Evolutionary conservation across 2,888 invertebrate species (phyloP), one percentile per base, ranked within the genome.

Genomic region (Rhingia campestris): DNA sequence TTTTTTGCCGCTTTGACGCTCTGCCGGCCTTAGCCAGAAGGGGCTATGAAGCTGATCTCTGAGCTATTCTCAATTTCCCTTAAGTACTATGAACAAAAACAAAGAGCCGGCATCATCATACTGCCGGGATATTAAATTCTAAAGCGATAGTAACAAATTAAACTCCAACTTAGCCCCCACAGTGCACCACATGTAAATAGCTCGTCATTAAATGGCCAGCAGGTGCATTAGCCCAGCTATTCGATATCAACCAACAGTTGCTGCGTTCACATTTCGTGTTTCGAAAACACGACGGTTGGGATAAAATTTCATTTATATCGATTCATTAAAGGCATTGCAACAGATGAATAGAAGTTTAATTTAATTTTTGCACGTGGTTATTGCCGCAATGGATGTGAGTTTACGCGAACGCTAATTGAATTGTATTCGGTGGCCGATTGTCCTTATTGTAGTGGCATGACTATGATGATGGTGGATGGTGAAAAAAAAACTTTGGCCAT

Each of bases 261-360:
- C 0, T 39, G n/a, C 51, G 49, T 14, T 41, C 10, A 32, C 7
- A 39, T 49, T 35, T 30, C 22, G n/a, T 35, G 45, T 3, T 3
- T 12, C 22, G 10, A 10, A 35, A 22, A 37, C 30, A 30, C 49
- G 9, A 10, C 12, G 47, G 33, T 12, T 9, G 4, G 14, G 0
- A 37, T 47, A 22, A 5, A 37, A 47, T 37, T 22, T 47, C 14
- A 14, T 47, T 35, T 30, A 35, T 35, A n/a, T 39, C 10, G 14
- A 30, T 39, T 37, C 10, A 30, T 37, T 14, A 10, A 9, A 14
- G 39, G 9, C 9, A 45, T 30, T 6, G n/a, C 5, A 2, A 12
- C 10, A 6, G 39, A n/a, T 59, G 49, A 41, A 70, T 70, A 70
- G 58, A 33, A 49, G 33, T 59, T 59, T 39, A 59, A 70, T 70